Evolutionary conservation across 2,113 vertebrate genomes (phyloP).

Genomic region (Pycnonotus jocosus): DNA sequence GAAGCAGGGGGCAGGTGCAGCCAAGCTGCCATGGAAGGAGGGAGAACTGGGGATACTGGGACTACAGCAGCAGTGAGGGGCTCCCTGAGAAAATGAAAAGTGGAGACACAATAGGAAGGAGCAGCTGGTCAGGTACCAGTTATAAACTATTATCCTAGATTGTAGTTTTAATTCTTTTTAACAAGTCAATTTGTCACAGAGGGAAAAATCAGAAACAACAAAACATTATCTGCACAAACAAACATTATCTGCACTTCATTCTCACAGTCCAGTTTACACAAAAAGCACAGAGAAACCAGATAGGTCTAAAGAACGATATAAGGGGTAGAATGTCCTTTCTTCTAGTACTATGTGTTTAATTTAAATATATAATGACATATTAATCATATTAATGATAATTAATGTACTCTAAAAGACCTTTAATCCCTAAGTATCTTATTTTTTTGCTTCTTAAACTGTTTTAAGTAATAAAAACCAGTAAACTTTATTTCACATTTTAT

Average conservation of each 20-base stretch:
- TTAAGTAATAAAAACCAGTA: background rate
- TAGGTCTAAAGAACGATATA: constrained; percentile 55
- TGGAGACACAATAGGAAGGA: background rate
- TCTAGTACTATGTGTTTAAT: constrained; percentile 63
- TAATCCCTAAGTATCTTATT: constrained; percentile 15
- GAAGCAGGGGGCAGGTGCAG: background rate
- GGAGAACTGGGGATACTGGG: background rate
- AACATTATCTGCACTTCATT: constrained; percentile 9
- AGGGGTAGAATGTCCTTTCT: constrained; percentile 62
- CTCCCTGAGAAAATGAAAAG: background rate
- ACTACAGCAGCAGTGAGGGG: background rate
- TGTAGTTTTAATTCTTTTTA: background rate
- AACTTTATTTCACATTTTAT: background rate
- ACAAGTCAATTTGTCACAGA: background rate
- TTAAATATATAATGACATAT: constrained; percentile 70
- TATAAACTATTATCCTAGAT: background rate
- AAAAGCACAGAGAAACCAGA: constrained; percentile 3
- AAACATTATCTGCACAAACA: constrained; percentile 2
- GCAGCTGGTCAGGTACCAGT: background rate
- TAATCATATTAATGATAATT: constrained; percentile 24
- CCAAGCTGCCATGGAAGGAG: background rate
- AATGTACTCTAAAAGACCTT: constrained; percentile 63
- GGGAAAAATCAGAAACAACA: background rate
- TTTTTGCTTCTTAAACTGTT: constrained; percentile 16
- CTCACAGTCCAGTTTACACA: constrained; percentile 32